Evolutionary conservation across 2,888 invertebrate genomes (phyloP).

Genomic region (Noctua janthe): DNA sequence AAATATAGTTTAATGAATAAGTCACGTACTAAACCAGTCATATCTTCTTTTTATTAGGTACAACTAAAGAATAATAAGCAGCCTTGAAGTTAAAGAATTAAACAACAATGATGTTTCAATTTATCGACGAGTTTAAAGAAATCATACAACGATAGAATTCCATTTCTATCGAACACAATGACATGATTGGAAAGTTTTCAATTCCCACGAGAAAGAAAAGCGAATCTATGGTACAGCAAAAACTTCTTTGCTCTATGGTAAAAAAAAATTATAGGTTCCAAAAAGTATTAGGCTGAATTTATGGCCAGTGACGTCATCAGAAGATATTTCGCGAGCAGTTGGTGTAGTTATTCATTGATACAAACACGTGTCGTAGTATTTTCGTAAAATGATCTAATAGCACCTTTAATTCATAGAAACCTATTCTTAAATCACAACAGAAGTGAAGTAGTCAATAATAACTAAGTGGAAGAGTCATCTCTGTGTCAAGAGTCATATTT

Average conservation of each 20-base stretch:
- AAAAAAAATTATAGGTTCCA: constrained; percentile 72
- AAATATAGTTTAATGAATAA: constrained; percentile 26
- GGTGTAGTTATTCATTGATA: constrained; percentile 39
- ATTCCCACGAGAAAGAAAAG: constrained; percentile 50
- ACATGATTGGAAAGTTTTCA: constrained; percentile 54
- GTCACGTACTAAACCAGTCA: constrained; percentile 42
- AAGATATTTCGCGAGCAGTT: constrained; percentile 34
- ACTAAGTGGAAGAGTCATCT: constrained; percentile 17
- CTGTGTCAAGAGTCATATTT: constrained; percentile 4
- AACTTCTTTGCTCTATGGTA: constrained; percentile 53
- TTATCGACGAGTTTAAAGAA: constrained; percentile 15
- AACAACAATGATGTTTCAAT: constrained; percentile 43
- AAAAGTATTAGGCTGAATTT: constrained; percentile 72
- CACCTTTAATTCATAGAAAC: constrained; percentile 58
- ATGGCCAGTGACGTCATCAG: constrained; percentile 76
- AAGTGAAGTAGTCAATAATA: constrained; percentile 27
- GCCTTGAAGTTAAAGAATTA: constrained; percentile 38
- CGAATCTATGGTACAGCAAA: constrained; percentile 21
- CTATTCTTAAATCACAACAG: constrained; percentile 27
- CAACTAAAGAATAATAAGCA: constrained; percentile 30
- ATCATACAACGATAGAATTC: constrained; percentile 37
- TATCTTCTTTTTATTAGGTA: constrained; percentile 20
- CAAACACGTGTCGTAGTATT: constrained; percentile 63
- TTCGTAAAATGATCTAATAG: constrained; percentile 65
- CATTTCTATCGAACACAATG: constrained; percentile 42